Percentiles rank a stretch among this genome's conserved stretches.
Evolutionary conservation across 2,113 vertebrate species (phyloP).

Genomic region (Picathartes gymnocephalus): DNA sequence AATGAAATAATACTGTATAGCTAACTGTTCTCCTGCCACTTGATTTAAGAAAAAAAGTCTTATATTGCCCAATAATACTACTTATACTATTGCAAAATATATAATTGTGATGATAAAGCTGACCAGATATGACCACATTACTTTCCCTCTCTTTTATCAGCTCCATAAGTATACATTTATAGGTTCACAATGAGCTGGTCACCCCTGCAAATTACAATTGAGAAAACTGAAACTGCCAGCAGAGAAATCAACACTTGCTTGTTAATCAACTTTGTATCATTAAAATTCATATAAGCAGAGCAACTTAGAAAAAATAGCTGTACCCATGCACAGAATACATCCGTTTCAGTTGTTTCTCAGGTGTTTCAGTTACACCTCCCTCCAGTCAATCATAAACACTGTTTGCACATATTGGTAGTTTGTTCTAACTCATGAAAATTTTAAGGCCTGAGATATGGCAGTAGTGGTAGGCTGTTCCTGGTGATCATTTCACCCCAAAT

Average conservation of each 20-base stretch:
- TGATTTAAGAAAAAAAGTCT: slow-evolving; percentile 33
- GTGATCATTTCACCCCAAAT: neutral
- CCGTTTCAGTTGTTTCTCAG: too few relatives aligned
- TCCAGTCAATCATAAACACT: neutral
- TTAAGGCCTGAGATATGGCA: neutral
- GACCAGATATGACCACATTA: neutral
- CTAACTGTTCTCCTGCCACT: slow-evolving; percentile 12
- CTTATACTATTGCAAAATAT: neutral
- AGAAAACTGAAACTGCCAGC: neutral
- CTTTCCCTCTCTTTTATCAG: neutral
- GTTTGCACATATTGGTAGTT: neutral
- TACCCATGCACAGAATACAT: neutral
- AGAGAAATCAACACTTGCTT: neutral
- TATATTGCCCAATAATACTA: slow-evolving; percentile 3
- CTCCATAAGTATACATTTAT: neutral
- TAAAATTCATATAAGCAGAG: neutral
- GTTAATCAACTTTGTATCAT: neutral
- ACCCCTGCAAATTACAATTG: neutral
- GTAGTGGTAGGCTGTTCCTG: neutral
- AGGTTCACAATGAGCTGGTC: neutral
- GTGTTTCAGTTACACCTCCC: neutral
- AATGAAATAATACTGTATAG: neutral
- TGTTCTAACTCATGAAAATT: neutral
- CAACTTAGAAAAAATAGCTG: neutral
- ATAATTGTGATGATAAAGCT: slow-evolving; percentile 7